Conservation (phyloP, 2,797 vertebrate genomes). For the Eupleurogrammus muticus region DNA sequence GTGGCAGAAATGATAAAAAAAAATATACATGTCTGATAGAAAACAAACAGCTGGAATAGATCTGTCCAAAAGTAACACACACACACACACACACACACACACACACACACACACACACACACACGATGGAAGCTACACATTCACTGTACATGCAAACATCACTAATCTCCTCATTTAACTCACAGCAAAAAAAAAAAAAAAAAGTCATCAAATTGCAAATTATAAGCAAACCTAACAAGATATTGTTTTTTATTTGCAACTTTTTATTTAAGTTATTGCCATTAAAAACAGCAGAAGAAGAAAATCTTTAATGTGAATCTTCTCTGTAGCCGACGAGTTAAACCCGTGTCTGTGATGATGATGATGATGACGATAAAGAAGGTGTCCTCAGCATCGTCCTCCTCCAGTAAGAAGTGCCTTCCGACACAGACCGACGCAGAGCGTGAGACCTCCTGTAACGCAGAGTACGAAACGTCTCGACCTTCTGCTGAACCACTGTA, state of each 20-base stretch:
- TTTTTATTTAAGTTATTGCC: background rate
- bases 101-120: too few relatives aligned
- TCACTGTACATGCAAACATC: background rate
- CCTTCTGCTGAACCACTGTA: slow-evolving; percentile 1
- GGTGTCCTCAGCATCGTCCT: slow-evolving; percentile 34
- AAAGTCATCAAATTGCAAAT: background rate
- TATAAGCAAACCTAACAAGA: too few relatives aligned
- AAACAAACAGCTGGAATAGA: background rate
- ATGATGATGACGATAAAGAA: too few relatives aligned
- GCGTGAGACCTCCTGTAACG: slow-evolving; percentile 35
- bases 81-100: too few relatives aligned
- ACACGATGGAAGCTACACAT: background rate
- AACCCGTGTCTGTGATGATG: background rate
- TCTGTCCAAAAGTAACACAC: too few relatives aligned
- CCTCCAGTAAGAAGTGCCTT: slow-evolving; percentile 82
- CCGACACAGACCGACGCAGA: slow-evolving; percentile 54
- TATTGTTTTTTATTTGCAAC: slow-evolving; percentile 14
- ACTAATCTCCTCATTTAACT: background rate
- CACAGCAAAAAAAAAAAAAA: background rate
- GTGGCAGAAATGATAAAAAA: background rate
- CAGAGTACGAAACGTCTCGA: background rate
- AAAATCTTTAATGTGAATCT: background rate
- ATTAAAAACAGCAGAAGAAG: background rate
- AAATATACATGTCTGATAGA: too few relatives aligned
- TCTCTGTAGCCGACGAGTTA: slow-evolving; percentile 29